A percentile compares a stretch with the other conserved stretches of the same genome.
Conservation (phyloP, 2,797 vertebrate genomes). For the Argya squamiceps region DNA sequence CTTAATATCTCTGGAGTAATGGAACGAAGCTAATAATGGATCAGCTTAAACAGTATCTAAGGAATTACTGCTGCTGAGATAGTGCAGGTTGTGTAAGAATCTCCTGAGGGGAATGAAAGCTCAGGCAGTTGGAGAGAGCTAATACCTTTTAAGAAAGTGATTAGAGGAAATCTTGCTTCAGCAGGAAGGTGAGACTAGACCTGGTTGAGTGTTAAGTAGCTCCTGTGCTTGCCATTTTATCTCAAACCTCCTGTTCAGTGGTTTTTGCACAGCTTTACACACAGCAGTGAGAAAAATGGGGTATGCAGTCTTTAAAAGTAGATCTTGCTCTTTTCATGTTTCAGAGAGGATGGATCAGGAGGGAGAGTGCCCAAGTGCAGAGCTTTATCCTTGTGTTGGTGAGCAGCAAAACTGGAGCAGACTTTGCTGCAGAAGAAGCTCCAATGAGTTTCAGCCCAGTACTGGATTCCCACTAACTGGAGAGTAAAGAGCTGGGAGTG, state of each 20-base stretch:
- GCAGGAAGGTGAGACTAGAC: neutral
- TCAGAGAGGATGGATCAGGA: neutral
- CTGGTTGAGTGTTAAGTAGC: neutral
- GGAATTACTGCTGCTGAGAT: slow-evolving; percentile 27
- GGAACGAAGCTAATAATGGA: slow-evolving; percentile 1
- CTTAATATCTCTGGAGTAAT: neutral
- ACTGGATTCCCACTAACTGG: neutral
- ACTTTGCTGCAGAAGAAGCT: neutral
- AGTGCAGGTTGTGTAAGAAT: neutral
- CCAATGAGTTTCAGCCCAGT: neutral
- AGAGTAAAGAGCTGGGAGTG: neutral
- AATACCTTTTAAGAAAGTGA: neutral
- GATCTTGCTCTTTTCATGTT: neutral
- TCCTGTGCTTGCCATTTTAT: neutral
- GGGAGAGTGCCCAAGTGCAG: neutral
- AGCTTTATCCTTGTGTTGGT: neutral
- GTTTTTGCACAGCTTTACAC: neutral
- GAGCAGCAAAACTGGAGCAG: neutral
- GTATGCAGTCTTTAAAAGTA: neutral
- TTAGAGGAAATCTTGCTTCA: neutral
- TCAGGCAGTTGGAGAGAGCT: neutral
- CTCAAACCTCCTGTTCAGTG: neutral
- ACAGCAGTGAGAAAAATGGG: neutral
- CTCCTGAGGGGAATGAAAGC: neutral
- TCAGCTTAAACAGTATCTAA: neutral